A percentile compares a stretch with the other conserved stretches of the same genome.
These are phyloP conservation scores for Operophtera brumata DNA, from an alignment of 2,888 invertebrate genomes.

Conservation along the genomic window DNA sequence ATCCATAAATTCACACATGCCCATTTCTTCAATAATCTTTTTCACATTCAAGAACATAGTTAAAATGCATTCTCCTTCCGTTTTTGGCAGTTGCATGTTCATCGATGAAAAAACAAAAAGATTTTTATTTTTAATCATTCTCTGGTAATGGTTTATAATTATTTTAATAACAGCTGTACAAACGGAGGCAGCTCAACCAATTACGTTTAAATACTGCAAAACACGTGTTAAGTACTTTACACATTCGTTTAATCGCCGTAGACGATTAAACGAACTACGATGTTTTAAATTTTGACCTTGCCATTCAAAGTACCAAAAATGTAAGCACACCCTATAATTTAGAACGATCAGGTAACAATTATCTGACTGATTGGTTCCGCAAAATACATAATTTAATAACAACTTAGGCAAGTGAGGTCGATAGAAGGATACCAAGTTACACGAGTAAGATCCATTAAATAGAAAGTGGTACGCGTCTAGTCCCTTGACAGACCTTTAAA, in stretches of 20 bases:
- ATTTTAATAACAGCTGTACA: constrained; percentile 16
- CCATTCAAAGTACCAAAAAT: constrained; percentile 16
- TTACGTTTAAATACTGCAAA: constrained; percentile 10
- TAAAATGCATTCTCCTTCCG: too few relatives aligned
- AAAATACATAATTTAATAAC: constrained; percentile 40
- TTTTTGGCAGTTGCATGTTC: background rate
- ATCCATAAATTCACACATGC: too few relatives aligned
- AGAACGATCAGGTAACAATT: constrained; percentile 35
- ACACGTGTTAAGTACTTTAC: constrained; percentile 7
- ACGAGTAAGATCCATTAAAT: constrained; percentile 46
- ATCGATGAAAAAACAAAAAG: background rate
- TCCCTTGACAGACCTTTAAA: constrained; percentile 46
- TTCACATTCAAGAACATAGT: too few relatives aligned
- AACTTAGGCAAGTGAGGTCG: constrained; percentile 39
- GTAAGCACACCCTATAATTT: constrained; percentile 30
- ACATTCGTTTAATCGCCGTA: background rate
- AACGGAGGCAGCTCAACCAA: constrained; percentile 11
- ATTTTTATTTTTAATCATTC: background rate
- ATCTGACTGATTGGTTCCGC: constrained; percentile 40
- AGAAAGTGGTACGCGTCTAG: constrained; percentile 35
- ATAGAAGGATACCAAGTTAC: constrained; percentile 50
- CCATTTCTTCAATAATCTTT: too few relatives aligned
- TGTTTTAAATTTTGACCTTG: constrained; percentile 7
- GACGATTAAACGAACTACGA: background rate
- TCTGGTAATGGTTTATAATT: constrained; percentile 3